Evolutionary conservation across 2,113 vertebrate species (phyloP), one percentile per base, ranked within the genome.

Genomic region (Oceanites oceanicus): DNA sequence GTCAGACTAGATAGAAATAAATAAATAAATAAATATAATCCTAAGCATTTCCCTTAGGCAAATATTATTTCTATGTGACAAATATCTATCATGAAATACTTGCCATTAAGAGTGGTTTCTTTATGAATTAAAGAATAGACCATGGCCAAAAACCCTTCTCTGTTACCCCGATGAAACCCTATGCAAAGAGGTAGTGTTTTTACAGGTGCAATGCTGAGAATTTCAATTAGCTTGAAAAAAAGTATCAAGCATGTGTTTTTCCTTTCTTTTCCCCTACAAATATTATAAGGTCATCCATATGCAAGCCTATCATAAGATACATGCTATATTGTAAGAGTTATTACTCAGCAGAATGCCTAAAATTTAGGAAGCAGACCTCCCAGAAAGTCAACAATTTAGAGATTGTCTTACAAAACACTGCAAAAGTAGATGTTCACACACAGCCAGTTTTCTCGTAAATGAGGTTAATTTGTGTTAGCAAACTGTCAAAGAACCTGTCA

Each of bases 381-480:
- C 12, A 92, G 55, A 53, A 85, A 74, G 13, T 74, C 81, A 74
- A 29, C 49, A 65, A 59, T 72, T 70, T 62, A 83, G 38, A 90
- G 36, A 74, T 14, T 56, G 27, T 88, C 49, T 75, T 53, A 49
- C 29, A 84, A 85, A 88, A 29, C 38, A 38, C 34, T 74, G 68
- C 12, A 56, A 88, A 83, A 92, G 23, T 68, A 71, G 55, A 79
- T 84, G 70, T 84, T 97, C 90, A 88, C 27, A 88, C 61, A 62
- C 62, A 97, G 89, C n/a, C 83, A 73, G 44, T 96, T 93, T 94
- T 91, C 90, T 36, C 15, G 56, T 91, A 97, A 97, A 96, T 88
- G 61, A 97, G 93, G 97, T 96, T 97, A 98, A 97, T 97, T 96
- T 77, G 26, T 97, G 91, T 97, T 88, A 97, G 71, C 92, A 96